These are phyloP conservation scores for Scolopax rusticola DNA, from an alignment of 2,797 vertebrate species.

Conservation along the genomic window DNA sequence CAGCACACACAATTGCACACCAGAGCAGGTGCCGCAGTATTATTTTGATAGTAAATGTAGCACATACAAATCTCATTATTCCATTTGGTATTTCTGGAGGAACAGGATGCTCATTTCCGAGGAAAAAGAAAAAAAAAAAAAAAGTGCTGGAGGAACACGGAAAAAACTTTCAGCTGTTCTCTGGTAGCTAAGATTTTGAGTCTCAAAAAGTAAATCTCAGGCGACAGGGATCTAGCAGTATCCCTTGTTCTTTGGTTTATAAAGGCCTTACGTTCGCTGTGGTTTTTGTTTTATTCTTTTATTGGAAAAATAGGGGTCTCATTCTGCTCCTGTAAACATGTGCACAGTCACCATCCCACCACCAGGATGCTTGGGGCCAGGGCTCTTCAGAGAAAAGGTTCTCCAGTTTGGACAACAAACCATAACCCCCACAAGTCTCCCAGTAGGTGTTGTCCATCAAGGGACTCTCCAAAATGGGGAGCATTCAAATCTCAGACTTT, in stretches of 20 bases:
- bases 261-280: background rate
- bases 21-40: background rate
- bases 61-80: slow-evolving; percentile 19
- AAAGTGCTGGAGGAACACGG: background rate
- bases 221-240: background rate
- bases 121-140: background rate
- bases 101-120: background rate
- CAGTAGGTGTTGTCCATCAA: background rate
- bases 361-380: background rate
- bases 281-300: background rate
- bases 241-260: background rate
- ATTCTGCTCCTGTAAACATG: background rate
- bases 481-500: background rate
- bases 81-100: background rate
- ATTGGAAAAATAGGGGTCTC: accelerated
- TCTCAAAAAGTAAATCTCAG: background rate
- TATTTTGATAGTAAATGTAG: background rate
- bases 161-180: background rate
- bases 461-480: background rate
- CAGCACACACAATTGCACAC: background rate
- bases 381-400: background rate
- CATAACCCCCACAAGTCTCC: accelerated
- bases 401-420: background rate
- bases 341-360: background rate
- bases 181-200: background rate